Base-by-base conservation (phyloP, 2,888 invertebrate species). In the Alsophila aescularia region DNA sequence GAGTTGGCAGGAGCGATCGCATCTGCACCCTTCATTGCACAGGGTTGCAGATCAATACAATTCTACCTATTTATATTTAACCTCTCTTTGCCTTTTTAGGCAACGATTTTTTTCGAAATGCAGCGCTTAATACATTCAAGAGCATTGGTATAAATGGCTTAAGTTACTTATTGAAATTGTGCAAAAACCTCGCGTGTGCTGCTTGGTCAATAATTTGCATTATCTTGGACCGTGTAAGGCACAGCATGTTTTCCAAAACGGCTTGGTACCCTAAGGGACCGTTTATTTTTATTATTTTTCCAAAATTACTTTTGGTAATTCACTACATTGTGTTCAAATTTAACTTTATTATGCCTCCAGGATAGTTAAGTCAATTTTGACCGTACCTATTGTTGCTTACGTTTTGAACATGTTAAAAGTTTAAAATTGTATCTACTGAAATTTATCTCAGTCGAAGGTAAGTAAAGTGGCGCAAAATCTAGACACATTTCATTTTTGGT, bases 141-240 rank as follows among this genome's bases (percentile, higher is more conserved):
- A 15, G 8, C 18, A 31, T 32, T 32, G 31, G 37, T 43, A 18
- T 29, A 14, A 21, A 41, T 40, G 49, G 16, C 12, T 16, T 2
- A 12, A 39, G 21, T 36, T 10, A 18, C 40, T 32, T 12, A 29
- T 36, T 36, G 50, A 51, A 49, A 37, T 32, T 24, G 44, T 37
- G 24, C 40, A 47, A 39, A 41, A 13, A 14, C 40, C 7, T 47
- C 13, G 45, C 52, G 41, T 52, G 45, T 39, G 15, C 31, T 21
- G n/a, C 14, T 40, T 16, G n/a, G 24, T 18, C 41, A 53, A 47
- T 42, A n/a, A n/a, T n/a, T n/a, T n/a, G n/a, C n/a, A n/a, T n/a
- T n/a, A n/a, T n/a, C n/a, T 47, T 15, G 8, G 41, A 1, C 47
- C 41, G 47, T 36, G 52, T 53, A 53, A 14, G 47, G 52, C 36